phyloP scores from a whole-genome alignment of 2,797 vertebrate species.

The Monodelphis domestica region DNA sequence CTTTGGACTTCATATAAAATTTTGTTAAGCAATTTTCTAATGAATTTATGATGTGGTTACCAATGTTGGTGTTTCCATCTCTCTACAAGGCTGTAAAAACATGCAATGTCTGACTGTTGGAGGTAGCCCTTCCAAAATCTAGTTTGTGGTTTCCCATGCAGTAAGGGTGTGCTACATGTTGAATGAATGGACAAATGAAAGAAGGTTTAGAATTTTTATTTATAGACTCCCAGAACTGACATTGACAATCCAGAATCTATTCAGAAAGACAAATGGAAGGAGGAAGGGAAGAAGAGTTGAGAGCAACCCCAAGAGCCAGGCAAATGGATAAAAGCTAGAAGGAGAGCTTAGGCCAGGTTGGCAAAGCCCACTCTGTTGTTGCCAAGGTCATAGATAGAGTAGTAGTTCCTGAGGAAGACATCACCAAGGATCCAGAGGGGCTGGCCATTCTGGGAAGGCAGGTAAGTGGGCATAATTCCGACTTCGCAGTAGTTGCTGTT shows the following conservation, averaged over 20 bases:
- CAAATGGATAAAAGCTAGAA: background rate
- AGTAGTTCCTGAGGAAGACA: slow-evolving; percentile 87
- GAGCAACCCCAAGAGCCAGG: background rate
- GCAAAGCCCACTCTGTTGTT: slow-evolving; percentile 87
- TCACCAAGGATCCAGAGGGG: slow-evolving; percentile 88
- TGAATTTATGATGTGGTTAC: background rate
- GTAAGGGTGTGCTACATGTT: background rate
- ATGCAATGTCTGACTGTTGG: background rate
- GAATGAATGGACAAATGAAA: background rate
- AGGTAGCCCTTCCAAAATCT: background rate
- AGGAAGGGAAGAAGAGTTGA: background rate
- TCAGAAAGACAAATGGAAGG: background rate
- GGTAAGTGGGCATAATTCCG: slow-evolving; percentile 81
- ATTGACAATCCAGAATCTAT: background rate
- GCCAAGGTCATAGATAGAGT: slow-evolving; percentile 84
- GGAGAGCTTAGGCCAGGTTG: background rate
- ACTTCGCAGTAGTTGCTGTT: slow-evolving; percentile 75
- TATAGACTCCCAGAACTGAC: background rate
- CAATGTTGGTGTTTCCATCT: background rate
- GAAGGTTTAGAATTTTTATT: background rate
- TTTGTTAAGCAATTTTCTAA: background rate
- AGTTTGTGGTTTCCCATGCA: background rate
- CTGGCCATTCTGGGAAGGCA: slow-evolving; percentile 81
- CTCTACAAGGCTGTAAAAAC: background rate
- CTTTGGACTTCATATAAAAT: background rate